Evolutionary conservation across 2,888 invertebrate genomes (phyloP), one percentile per base, ranked within the genome.

Genomic region (Phorcus lineatus): DNA sequence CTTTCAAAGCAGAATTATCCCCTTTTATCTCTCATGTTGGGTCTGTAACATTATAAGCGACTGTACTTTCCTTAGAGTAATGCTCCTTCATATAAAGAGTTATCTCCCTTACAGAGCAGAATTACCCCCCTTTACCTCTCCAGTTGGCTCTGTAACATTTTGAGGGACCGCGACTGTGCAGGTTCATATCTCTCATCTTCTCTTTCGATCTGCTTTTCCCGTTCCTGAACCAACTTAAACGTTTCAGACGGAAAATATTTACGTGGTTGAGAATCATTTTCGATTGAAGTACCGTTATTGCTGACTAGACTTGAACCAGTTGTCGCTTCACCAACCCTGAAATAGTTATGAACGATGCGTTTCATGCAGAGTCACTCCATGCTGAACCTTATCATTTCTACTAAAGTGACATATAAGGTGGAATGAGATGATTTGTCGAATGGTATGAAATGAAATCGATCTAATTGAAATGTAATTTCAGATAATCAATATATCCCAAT

Each of bases 191-290:
- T 53, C 62, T 84, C 86, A 7, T 85, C 85, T 16, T 83, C 74
- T 74, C 82, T 84, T 76, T 84, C 81, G 62, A 80, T 82, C 77
- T 81, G 81, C 19, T 80, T 74, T 67, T 88, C 89, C 74, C 89
- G 86, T 79, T 90, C 91, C 52, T 88, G 88, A 53, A 91, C 83
- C 74, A 90, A 82, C 81, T 87, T 88, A 84, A 85, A 91, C 54
- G 91, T 91, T 85, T 91, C 91, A 2, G 91, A 91, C 17, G 91
- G 91, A 22, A 84, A 81, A 80, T 91, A 91, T 53, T 17, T 36
- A 70, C 70, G 70, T 31, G 31, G 70, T 7, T 70, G 17, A 36
- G 40, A 70, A 70, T 40, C 36, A 70, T 40, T 70, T 36, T 36
- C 31, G 70, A 13, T 40, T 31, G 70, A 40, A 19, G 70, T 36